Evolutionary conservation across 2,113 vertebrate species (phyloP).

Genomic region (Caranx melampygus): DNA sequence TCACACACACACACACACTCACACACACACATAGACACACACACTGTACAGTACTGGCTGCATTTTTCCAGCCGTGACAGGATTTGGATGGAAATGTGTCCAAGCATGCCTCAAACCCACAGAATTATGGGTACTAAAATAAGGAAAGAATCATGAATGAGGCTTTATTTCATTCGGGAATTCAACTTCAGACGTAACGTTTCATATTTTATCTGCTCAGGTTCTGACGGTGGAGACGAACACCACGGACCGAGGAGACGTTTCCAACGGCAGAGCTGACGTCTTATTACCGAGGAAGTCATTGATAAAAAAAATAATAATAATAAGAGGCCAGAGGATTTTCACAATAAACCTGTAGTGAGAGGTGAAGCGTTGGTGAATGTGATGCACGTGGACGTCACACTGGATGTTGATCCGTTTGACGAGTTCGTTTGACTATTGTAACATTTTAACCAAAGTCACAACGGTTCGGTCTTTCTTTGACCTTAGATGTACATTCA

Average conservation of each 20-base stretch:
- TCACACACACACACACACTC: slow-evolving; percentile 19
- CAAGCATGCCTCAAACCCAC: slow-evolving; percentile 39
- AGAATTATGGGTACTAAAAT: slow-evolving; percentile 63
- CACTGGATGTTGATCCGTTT: too few species aligned
- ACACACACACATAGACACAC: too few species aligned
- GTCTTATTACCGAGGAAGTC: neutral
- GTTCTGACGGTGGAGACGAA: slow-evolving; percentile 12
- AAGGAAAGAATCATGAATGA: slow-evolving; percentile 40
- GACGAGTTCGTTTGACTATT: neutral
- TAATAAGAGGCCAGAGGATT: neutral
- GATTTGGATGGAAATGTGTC: slow-evolving; percentile 48
- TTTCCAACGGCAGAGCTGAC: slow-evolving; percentile 7
- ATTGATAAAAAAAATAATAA: neutral
- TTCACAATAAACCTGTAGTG: neutral
- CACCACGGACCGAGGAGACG: slow-evolving; percentile 9
- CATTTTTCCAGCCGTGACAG: slow-evolving; percentile 50
- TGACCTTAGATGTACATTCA: too few species aligned
- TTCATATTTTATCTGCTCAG: slow-evolving; percentile 46
- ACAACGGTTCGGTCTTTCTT: neutral
- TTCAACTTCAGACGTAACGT: slow-evolving; percentile 24
- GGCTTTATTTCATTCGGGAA: slow-evolving; percentile 31
- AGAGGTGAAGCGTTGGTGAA: slow-evolving; percentile 5
- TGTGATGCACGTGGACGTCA: neutral
- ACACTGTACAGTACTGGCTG: neutral
- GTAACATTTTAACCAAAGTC: neutral